Base-by-base conservation (phyloP, 2,113 vertebrate genomes). In the Ailurus styani region DNA sequence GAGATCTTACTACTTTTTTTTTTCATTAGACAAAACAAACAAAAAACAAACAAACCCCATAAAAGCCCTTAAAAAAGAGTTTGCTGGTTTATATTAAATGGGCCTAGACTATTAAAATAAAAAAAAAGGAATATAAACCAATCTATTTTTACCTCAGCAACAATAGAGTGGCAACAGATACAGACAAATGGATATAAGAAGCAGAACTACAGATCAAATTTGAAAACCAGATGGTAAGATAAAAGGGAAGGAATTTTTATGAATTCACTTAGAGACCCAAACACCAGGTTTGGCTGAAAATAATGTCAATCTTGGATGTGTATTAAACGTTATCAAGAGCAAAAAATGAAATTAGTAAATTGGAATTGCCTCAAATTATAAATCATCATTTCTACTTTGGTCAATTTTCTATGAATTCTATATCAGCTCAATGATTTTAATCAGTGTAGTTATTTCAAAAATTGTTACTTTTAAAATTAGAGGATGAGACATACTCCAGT, bases 391-490 rank as follows among this genome's bases (percentile, higher is more conserved):
- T 89, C 20, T 14, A 79, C 40, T 91, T 92, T 84, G 34, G 42
- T 4, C 45, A 87, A 72, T 34, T 91, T 5, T 50, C 40, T 89
- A 34, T 89, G 15, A 92, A 86, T 21, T 45, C 27, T 42, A 12
- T 17, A 31, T 73, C 40, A 82, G 9, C 10, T 77, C 42, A 93
- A 81, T 81, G 27, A 66, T 83, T 83, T 92, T 87, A 85, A 72
- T 94, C 73, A 64, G 21, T 68, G 13, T 66, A 52, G 96, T 94
- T 94, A 50, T 93, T 91, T 66, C 23, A 57, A 96, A 95, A 54
- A 18, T 57, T 45, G 50, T 87, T 73, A 54, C 84, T 95, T 96
- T 81, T n/a, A 73, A 96, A 89, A 45, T n/a, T 77, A 92, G 82
- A 54, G n/a, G 18, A 90, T 78, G 20, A 86, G 70, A 95, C 7